phyloP scores from a whole-genome alignment of 2,797 vertebrate genomes.

The Sebastolobus alascanus region DNA sequence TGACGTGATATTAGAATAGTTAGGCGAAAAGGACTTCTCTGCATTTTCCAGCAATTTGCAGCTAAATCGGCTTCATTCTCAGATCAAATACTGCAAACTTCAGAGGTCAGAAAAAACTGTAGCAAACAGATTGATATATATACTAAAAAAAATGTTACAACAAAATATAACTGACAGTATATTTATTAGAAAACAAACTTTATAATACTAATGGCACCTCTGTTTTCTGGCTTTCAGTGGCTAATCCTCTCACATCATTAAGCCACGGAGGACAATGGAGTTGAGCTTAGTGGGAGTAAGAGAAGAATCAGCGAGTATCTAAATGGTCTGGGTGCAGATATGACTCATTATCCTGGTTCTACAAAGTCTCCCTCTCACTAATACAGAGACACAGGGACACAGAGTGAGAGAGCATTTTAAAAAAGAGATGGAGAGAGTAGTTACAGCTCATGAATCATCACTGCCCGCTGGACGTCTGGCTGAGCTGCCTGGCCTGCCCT shows the following conservation, averaged over 20 bases:
- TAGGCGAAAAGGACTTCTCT: not conserved
- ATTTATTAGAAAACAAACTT: not conserved
- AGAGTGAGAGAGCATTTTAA: conserved; percentile 11
- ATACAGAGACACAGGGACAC: conserved; percentile 25
- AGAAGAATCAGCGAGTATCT: conserved; percentile 14
- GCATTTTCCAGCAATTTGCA: not conserved
- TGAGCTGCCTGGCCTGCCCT: conserved; percentile 49
- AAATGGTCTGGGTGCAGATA: conserved; percentile 12
- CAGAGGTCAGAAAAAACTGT: no score
- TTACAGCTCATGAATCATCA: conserved; percentile 71
- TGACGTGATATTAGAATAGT: not conserved
- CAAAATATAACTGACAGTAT: no score
- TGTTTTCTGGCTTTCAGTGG: not conserved
- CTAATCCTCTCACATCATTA: conserved; percentile 12
- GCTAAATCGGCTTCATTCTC: not conserved
- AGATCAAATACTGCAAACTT: not conserved
- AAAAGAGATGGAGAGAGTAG: conserved; percentile 9
- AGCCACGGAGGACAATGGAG: not conserved
- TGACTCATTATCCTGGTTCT: conserved; percentile 42
- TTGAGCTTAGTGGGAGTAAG: conserved; percentile 11
- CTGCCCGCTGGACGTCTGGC: conserved; percentile 46
- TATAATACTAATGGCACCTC: not conserved
- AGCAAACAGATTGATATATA: not conserved
- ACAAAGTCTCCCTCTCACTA: conserved; percentile 10
- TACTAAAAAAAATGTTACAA: not conserved